Evolutionary conservation across 2,888 invertebrate genomes (phyloP).

Genomic region (Ochropleura plecta): DNA sequence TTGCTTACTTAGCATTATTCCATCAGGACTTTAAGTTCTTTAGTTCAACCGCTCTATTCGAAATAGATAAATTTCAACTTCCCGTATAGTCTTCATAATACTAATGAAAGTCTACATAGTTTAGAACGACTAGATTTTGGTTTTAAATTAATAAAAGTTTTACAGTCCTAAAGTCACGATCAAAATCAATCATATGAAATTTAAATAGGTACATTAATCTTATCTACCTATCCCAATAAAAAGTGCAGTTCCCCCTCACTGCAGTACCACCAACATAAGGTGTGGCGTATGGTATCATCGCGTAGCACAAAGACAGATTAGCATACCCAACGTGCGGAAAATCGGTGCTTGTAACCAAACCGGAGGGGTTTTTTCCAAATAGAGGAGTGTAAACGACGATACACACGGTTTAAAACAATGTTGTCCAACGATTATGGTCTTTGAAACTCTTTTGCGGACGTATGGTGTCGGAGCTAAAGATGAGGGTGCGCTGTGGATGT

Average conservation of each 20-base stretch:
- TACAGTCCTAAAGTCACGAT: not conserved
- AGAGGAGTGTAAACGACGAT: not conserved
- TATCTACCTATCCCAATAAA: not conserved
- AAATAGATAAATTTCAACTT: constrained; percentile 22
- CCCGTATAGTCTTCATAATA: not conserved
- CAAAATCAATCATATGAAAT: not conserved
- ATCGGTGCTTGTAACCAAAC: constrained; percentile 22
- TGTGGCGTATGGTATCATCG: constrained; percentile 21
- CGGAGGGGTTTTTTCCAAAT: not conserved
- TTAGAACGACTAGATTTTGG: not conserved
- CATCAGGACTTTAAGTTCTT: constrained; percentile 2
- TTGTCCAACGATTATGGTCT: constrained; percentile 2
- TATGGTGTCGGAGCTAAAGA: not conserved
- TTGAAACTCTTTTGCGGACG: not conserved
- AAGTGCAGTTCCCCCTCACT: constrained; percentile 10
- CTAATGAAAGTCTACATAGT: not conserved
- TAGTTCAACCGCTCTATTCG: constrained; percentile 12
- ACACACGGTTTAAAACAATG: not conserved
- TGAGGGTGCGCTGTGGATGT: not conserved
- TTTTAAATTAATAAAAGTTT: not conserved
- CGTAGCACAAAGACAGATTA: constrained; percentile 55
- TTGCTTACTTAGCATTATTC: constrained; percentile 31
- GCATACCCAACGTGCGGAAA: constrained; percentile 45
- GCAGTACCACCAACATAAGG: constrained; percentile 13
- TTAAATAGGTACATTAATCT: not conserved